Base-by-base conservation (phyloP, 2,113 vertebrate genomes). In the Tenrec ecaudatus region DNA sequence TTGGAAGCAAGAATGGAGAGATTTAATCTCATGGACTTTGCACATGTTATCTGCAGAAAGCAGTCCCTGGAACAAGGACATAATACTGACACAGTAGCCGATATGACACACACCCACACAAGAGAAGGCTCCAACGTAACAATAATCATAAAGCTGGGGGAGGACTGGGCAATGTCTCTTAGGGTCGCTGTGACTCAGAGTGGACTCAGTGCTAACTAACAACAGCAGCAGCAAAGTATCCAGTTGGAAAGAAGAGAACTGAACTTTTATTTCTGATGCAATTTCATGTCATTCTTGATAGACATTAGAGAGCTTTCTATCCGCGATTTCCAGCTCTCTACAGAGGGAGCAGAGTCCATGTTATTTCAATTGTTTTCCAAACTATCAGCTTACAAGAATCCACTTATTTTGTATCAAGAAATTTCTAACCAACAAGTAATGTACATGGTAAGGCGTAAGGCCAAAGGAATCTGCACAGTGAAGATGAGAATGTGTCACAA, bases 351-450 rank as follows among this genome's bases (percentile, higher is more conserved):
- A 81, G 17, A 84, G 25, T 62, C 11, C 33, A 40, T 0, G 0
- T 2, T 16, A 64, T 43, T 80, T 3, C 20, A 57, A 85, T 90
- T 38, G 82, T 84, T 90, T 91, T 58, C 58, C 57, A 73, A 86
- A 40, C 2, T 82, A 22, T 6, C 33, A 71, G 36, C 12, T 88
- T 81, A 38, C 3, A 36, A 76, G n/a, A 53, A 80, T 14, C 38
- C n/a, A 60, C 27, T 15, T 8, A 38, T 23, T 1, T n/a, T 31
- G 15, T 57, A 80, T 31, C n/a, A 89, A 27, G 7, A 40, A 71
- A 82, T 91, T 79, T 93, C 38, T 89, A 85, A 10, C 43, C 47
- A 94, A n/a, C 27, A 95, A 77, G 82, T 62, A 68, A 82, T 57
- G 62, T 47, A 19, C 27, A 1, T 25, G 2, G 19, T 43, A 40